Evolutionary conservation across 2,113 vertebrate species (phyloP), one percentile per base, ranked within the genome.

Genomic region (Chionomys nivalis): DNA sequence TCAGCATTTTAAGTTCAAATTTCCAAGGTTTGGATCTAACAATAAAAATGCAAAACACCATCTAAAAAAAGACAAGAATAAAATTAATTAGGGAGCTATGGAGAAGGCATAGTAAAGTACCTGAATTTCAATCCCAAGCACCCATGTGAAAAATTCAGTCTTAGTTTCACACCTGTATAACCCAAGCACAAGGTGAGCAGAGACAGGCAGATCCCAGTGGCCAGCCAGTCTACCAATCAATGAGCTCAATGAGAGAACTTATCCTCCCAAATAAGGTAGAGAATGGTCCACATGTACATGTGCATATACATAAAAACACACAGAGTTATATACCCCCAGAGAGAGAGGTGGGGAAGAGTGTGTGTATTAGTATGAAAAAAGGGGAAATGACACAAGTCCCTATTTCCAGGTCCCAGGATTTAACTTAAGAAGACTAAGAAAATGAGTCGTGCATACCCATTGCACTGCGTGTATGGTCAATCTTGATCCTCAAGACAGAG

Each of bases 1-100:
- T 95, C 89, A 96, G 73, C 93, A 96, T 73, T 23, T 12, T 39
- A 63, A 96, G 89, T 87, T 98, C 97, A 87, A 98, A 98, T 61
- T 82, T 87, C 97, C 97, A 98, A 24, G 97, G 97, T 68, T 96
- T 97, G 33, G 97, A 96, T 78, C 87, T 85, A 63, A 98, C 95
- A 82, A 97, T 93, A 86, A 98, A 98, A 26, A 39, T 97, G 68
- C 97, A 98, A 91, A 94, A 6, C 81, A 89, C 11, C 47, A 31
- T 52, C 97, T 98, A 91, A 95, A 96, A 96, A 95, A 17, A 97
- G 65, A 94, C 16, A 42, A 93, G 91, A 96, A 73, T 1, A 83
- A 87, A 82, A 70, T 95, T 26, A 94, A 16, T 6, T 92, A 63
- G 44, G 65, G 44, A 87, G 6, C 36, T 78, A 65, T 52, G 65